Conservation (phyloP, 2,888 invertebrate species). For the Dolichomitus sp. region DNA sequence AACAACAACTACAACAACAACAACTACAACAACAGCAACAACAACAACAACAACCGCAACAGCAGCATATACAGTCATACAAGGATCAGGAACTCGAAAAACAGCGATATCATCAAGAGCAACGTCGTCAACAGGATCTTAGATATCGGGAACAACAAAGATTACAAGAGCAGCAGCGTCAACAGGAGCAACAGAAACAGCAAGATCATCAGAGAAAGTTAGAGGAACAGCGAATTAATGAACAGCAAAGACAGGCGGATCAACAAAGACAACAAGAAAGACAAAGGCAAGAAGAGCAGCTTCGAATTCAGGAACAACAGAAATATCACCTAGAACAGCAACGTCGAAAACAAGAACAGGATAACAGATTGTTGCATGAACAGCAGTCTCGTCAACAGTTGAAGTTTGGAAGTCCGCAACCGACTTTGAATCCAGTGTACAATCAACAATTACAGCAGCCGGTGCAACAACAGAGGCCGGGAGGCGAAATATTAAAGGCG, state of each 20-base stretch:
- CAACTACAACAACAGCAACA: constrained; percentile 65
- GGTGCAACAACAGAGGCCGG: constrained; percentile 83
- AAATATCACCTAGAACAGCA: constrained; percentile 79
- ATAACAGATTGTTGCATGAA: constrained; percentile 75
- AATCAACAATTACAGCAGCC: constrained; percentile 80
- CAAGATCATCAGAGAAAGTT: constrained; percentile 81
- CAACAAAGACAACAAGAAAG: constrained; percentile 77
- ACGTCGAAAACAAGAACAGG: constrained; percentile 81
- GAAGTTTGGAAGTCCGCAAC: constrained; percentile 75
- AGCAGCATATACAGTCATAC: constrained; percentile 68
- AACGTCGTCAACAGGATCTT: constrained; percentile 76
- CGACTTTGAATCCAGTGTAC: constrained; percentile 86
- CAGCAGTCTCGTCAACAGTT: constrained; percentile 84
- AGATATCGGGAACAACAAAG: constrained; percentile 81
- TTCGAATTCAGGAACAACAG: constrained; percentile 77
- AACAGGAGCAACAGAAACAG: constrained; percentile 76
- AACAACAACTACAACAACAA: constrained; percentile 62
- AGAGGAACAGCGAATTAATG: constrained; percentile 72
- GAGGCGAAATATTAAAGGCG: constrained; percentile 92
- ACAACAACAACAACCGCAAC: constrained; percentile 51
- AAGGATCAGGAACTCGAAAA: constrained; percentile 80
- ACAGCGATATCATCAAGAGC: constrained; percentile 74
- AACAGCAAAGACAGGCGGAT: constrained; percentile 72
- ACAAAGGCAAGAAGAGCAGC: constrained; percentile 72
- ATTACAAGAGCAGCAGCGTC: constrained; percentile 75